phyloP scores from a whole-genome alignment of 2,797 vertebrate genomes.

The Natrix natrix region DNA sequence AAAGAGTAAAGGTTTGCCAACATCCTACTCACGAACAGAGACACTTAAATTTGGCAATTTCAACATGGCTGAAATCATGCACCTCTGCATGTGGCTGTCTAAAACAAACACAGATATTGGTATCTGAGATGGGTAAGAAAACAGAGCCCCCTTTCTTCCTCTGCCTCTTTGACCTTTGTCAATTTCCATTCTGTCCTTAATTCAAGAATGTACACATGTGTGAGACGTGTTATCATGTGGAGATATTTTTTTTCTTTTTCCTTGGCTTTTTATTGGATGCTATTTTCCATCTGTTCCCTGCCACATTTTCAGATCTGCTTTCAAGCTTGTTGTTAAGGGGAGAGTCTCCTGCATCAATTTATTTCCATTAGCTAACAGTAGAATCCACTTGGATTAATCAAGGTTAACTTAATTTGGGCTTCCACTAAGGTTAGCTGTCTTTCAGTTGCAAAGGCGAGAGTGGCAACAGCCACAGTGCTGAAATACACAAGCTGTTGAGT shows the following conservation, averaged over 20 bases:
- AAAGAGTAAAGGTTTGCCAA: neutral
- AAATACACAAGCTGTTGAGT: neutral
- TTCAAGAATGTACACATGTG: neutral
- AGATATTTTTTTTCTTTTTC: neutral
- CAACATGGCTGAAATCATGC: neutral
- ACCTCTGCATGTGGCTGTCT: neutral
- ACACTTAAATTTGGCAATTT: neutral
- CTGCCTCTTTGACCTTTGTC: neutral
- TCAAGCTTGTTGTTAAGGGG: neutral
- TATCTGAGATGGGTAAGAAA: neutral
- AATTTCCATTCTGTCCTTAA: neutral
- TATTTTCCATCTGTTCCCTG: neutral
- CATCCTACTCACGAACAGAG: neutral
- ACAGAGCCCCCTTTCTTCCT: neutral
- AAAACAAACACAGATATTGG: neutral
- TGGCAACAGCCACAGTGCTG: neutral
- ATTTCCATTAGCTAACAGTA: neutral
- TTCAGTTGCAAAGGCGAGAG: neutral
- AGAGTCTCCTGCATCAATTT: neutral
- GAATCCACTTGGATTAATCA: neutral
- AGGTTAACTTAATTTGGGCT: neutral
- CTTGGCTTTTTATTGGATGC: neutral
- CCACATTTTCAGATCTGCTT: neutral
- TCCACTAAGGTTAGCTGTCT: neutral
- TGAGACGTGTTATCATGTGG: neutral